Conservation (phyloP, 2,888 invertebrate genomes). For the Oligia strigilis region DNA sequence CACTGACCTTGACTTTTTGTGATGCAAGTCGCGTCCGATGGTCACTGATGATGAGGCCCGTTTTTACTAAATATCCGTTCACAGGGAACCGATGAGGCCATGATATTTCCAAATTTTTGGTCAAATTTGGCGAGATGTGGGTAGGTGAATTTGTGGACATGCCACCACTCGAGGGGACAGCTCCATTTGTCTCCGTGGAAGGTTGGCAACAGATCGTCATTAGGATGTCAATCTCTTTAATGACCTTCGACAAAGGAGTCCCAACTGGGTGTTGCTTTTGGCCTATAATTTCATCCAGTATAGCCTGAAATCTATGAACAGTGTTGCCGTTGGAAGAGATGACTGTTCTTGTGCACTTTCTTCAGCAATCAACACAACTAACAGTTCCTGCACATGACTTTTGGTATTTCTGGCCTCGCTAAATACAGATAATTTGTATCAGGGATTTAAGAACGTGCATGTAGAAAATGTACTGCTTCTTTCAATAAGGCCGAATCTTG, state of each 20-base stretch:
- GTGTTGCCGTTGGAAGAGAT: not conserved
- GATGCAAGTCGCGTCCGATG: no score
- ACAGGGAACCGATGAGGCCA: constrained; percentile 18
- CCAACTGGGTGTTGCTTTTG: constrained; percentile 3
- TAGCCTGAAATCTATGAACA: constrained; percentile 23
- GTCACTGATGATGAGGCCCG: constrained; percentile 9
- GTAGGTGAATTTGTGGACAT: not conserved
- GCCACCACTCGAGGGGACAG: constrained; percentile 14
- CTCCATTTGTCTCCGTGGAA: constrained; percentile 3
- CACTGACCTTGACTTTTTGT: no score
- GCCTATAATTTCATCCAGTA: constrained; percentile 28
- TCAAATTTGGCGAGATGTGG: not conserved
- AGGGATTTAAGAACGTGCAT: not conserved
- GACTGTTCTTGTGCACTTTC: not conserved
- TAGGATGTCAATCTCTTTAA: constrained; percentile 7
- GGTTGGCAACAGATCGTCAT: not conserved
- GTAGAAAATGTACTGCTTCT: not conserved
- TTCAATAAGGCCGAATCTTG: not conserved
- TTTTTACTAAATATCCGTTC: constrained; percentile 21
- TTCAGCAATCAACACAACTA: constrained; percentile 16
- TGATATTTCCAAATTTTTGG: constrained; percentile 4
- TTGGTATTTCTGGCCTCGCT: not conserved
- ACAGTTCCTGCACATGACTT: constrained; percentile 11
- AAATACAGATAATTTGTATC: constrained; percentile 1
- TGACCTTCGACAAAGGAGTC: constrained; percentile 5